Evolutionary conservation across 2,888 invertebrate genomes (phyloP).

Genomic region (Lymantria monacha): DNA sequence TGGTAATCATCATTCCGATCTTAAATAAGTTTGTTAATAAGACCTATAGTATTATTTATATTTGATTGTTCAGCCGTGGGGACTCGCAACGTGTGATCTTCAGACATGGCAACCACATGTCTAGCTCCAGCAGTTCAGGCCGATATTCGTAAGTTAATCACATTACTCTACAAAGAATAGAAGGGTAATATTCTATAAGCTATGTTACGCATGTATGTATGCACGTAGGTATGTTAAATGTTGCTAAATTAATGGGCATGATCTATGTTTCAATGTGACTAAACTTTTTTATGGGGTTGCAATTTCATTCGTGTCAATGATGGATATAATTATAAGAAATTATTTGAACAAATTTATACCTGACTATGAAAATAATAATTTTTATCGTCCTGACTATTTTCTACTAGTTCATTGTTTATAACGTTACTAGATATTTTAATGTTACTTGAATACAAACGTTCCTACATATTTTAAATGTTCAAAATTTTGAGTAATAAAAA

Average conservation of each 20-base stretch:
- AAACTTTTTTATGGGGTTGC: neutral
- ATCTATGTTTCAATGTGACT: conserved; percentile 1
- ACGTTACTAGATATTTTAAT: neutral
- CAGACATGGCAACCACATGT: conserved; percentile 88
- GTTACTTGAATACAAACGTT: too few relatives aligned
- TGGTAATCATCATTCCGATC: too few relatives aligned
- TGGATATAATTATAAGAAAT: neutral
- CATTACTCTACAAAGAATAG: conserved; percentile 1
- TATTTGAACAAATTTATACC: neutral
- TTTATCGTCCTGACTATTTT: conserved; percentile 2
- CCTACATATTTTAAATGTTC: neutral
- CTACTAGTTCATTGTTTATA: neutral
- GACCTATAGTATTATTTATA: neutral
- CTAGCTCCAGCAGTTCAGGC: conserved; percentile 82
- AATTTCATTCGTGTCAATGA: neutral
- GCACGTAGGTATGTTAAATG: conserved; percentile 4
- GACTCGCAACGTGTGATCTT: conserved; percentile 89
- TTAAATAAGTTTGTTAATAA: neutral
- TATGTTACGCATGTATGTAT: conserved; percentile 3
- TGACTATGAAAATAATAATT: neutral
- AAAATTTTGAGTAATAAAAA: neutral
- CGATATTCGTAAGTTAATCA: conserved; percentile 86
- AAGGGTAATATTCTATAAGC: conserved; percentile 1
- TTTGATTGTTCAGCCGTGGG: conserved; percentile 82
- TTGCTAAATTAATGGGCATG: conserved; percentile 6